A percentile compares a stretch with the other conserved stretches of the same genome.
These are phyloP conservation scores for Ochotona curzoniae DNA, from an alignment of 2,113 vertebrate species.

Conservation along the genomic window DNA sequence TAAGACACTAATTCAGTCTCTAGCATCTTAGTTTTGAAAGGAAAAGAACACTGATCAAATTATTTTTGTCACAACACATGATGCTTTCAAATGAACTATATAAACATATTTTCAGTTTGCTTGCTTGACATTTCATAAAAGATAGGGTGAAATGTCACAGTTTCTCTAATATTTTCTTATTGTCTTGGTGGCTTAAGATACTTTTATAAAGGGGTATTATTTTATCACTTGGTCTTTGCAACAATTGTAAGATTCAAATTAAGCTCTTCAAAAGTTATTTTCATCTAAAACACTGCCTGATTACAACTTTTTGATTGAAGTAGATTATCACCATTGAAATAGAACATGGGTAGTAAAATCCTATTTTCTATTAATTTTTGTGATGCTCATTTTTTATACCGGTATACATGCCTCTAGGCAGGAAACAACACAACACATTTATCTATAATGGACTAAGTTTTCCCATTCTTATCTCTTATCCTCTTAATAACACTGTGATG, in stretches of 20 bases:
- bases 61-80: not conserved
- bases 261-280: not conserved
- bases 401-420: not conserved
- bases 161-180: slow-evolving; percentile 2
- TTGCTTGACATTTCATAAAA: not conserved
- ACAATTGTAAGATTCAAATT: not conserved
- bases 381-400: not conserved
- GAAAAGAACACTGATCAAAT: not conserved
- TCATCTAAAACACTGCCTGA: not conserved
- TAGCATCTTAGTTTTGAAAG: not conserved
- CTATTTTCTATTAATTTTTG: not conserved
- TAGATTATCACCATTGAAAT: not conserved
- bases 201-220: not conserved
- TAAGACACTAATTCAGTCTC: not conserved
- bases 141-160: not conserved
- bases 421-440: too few species aligned
- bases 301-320: not conserved
- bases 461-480: too few species aligned
- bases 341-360: not conserved
- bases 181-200: not conserved
- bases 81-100: not conserved
- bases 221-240: slow-evolving; percentile 12
- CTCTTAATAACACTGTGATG: too few species aligned
- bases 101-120: not conserved
- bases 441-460: too few species aligned